Conservation (phyloP, 2,113 vertebrate species). For the zebrafish (Danio rerio) region DNA sequence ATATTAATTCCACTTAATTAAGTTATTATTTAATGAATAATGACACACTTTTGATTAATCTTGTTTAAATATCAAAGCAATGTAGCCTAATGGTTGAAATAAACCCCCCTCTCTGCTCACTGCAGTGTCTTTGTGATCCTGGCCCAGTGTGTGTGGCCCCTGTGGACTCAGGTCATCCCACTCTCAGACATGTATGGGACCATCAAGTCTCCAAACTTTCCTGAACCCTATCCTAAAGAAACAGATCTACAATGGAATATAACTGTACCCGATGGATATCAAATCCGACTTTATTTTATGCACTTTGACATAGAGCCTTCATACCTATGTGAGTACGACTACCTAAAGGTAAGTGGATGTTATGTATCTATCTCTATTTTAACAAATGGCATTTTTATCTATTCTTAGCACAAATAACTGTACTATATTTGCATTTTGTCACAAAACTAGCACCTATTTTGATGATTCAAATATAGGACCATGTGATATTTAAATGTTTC, state of each 20-base stretch:
- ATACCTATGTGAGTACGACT: conserved; percentile 96
- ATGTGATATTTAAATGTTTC: too few species aligned
- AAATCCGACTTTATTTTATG: conserved; percentile 90
- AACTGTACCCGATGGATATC: conserved; percentile 84
- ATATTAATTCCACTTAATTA: too few species aligned
- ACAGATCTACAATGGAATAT: conserved; percentile 86
- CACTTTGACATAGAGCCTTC: conserved; percentile 96
- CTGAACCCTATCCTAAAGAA: conserved; percentile 88
- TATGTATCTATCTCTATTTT: background rate
- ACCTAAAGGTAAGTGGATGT: conserved; percentile 85
- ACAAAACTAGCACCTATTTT: too few species aligned
- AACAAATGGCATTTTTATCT: background rate
- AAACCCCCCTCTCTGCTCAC: background rate
- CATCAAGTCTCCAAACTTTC: conserved; percentile 89
- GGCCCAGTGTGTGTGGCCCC: conserved; percentile 66
- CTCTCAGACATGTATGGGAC: conserved; percentile 84
- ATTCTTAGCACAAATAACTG: too few species aligned
- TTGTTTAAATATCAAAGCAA: too few species aligned
- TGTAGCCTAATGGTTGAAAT: background rate
- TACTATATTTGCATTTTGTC: too few species aligned
- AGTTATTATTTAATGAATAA: too few species aligned
- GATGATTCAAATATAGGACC: too few species aligned
- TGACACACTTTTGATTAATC: too few species aligned
- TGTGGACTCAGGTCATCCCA: conserved; percentile 61
- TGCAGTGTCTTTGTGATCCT: conserved; percentile 71